Base-by-base conservation (phyloP, 2,888 invertebrate genomes). In the Cylindroiulus punctatus region DNA sequence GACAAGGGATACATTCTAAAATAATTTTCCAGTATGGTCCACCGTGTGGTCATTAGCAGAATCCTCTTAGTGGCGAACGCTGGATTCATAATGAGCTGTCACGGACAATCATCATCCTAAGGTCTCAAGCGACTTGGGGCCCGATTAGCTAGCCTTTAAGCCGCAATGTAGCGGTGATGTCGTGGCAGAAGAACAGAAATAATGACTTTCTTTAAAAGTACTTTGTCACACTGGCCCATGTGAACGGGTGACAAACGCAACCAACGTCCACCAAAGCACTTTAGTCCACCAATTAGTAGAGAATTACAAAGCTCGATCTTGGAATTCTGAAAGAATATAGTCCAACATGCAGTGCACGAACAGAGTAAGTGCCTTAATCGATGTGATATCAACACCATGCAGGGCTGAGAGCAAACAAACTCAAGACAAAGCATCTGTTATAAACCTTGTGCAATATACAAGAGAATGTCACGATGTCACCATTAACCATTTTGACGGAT, bases 81-180 rank as follows among this genome's bases (percentile, higher is more conserved):
- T 26, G 65, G 4, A 26, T 65, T 22, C 65, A 65, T 65, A 65
- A 65, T 65, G 65, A 65, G 65, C 65, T 65, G 65, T 65, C 65
- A 65, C 26, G 65, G 65, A 10, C 26, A 65, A 65, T 65, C n/a
- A 65, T 65, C 65, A 19, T n/a, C 65, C 7, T 17, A 3, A 3
- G 26, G 65, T n/a, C 65, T 65, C 65, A 65, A 0, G 65, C 26
- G 26, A 65, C 65, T 65, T 65, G 1, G 12, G 22, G 65, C 26
- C 10, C 26, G n/a, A 65, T 65, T 65, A 65, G 26, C 65, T 65
- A 26, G 26, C 19, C 8, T 65, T 65, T 26, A 65, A 65, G 65
- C 65, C 65, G 26, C 26, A 26, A 26, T 65, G 65, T 65, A 26
- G 65, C 65, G 52, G 52, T n/a, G 52, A 14, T 52, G 52, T 52